Conservation (phyloP, 2,797 vertebrate species). For the Adelosebastes latens region DNA sequence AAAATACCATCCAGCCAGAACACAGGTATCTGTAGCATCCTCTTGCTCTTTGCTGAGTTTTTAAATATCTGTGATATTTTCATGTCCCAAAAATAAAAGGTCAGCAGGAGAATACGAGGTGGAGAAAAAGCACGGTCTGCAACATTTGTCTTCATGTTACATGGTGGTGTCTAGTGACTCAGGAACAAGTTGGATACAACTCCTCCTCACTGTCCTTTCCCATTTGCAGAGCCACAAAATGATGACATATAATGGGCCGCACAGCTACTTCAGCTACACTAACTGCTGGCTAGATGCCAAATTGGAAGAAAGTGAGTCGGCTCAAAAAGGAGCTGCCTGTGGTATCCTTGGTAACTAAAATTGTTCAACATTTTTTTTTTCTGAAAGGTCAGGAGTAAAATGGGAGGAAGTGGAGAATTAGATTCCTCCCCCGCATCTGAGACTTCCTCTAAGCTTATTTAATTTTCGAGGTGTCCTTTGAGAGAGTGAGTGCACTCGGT, state of each 20-base stretch:
- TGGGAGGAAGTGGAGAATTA: constrained; percentile 43
- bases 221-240: constrained; percentile 47
- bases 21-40: not conserved
- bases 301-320: constrained; percentile 52
- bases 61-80: constrained; percentile 46
- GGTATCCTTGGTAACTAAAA: constrained; percentile 75
- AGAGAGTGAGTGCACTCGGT: constrained; percentile 14
- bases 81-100: constrained; percentile 42
- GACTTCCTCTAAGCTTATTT: constrained; percentile 61
- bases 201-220: constrained; percentile 55
- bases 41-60: not conserved
- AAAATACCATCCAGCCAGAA: not conserved
- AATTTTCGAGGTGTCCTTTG: constrained; percentile 51
- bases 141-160: constrained; percentile 28
- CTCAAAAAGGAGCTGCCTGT: constrained; percentile 48
- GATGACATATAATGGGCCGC: constrained; percentile 58
- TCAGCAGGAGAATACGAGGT: constrained; percentile 27
- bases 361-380: constrained; percentile 30
- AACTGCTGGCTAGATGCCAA: constrained; percentile 51
- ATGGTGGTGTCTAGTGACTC: constrained; percentile 18
- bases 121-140: not conserved
- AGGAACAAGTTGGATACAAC: constrained; percentile 32
- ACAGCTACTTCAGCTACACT: constrained; percentile 43
- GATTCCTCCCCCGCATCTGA: constrained; percentile 49
- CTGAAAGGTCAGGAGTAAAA: constrained; percentile 72